phyloP scores from a whole-genome alignment of 1,140 invertebrate genomes.

The Venustaconcha ellipsiformis region DNA sequence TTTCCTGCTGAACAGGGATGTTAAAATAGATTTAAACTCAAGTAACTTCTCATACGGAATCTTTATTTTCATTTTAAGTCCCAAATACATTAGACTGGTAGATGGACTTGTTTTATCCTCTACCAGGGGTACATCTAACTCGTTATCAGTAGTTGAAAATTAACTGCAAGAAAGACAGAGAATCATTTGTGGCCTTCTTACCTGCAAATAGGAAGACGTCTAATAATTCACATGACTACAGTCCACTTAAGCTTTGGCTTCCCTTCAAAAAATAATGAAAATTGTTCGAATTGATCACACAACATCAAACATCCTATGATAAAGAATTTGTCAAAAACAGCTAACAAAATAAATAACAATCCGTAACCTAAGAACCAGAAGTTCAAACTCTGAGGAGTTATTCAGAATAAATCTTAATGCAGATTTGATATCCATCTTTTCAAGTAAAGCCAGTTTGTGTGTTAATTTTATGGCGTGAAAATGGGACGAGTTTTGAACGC shows the following conservation, averaged over 20 bases:
- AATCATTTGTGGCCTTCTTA: background rate
- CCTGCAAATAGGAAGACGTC: constrained; percentile 6
- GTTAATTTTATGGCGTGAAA: background rate
- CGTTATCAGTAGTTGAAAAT: background rate
- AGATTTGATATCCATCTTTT: background rate
- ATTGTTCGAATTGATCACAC: constrained; percentile 1
- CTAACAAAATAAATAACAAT: constrained; percentile 6
- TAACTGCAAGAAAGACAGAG: background rate
- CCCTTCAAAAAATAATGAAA: constrained; percentile 10
- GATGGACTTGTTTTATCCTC: background rate
- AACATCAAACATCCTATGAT: constrained; percentile 14
- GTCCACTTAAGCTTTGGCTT: background rate
- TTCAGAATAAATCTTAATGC: constrained; percentile 11
- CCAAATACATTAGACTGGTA: too few relatives aligned
- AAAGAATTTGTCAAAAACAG: constrained; percentile 16
- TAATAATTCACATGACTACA: constrained; percentile 7
- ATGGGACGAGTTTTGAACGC: constrained; percentile 13
- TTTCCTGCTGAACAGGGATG: too few relatives aligned
- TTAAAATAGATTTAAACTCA: too few relatives aligned
- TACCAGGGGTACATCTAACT: constrained; percentile 9
- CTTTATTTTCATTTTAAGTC: too few relatives aligned
- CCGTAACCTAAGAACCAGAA: too few relatives aligned
- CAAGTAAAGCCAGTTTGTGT: too few relatives aligned
- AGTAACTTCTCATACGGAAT: too few relatives aligned
- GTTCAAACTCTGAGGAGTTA: background rate